These are phyloP conservation scores for Ennomos fuscantarius DNA, from an alignment of 2,888 invertebrate species.

Conservation along the genomic window DNA sequence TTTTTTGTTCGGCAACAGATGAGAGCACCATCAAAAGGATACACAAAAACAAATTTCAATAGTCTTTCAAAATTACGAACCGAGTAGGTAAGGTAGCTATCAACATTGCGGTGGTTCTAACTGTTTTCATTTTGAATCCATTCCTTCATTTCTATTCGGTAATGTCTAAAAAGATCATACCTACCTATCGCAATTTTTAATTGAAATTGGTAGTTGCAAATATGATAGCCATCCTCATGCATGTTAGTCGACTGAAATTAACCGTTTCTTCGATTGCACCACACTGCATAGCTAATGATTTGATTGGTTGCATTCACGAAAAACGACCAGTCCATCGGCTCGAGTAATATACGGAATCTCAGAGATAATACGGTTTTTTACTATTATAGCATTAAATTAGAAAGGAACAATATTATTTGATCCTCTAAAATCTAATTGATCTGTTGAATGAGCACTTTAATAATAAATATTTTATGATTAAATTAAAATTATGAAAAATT, in stretches of 20 bases:
- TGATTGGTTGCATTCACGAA: conserved; percentile 17
- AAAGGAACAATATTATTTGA: no score
- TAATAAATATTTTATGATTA: no score
- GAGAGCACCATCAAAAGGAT: conserved; percentile 37
- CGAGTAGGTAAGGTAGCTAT: background rate
- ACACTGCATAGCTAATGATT: conserved; percentile 8
- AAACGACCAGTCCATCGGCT: conserved; percentile 1
- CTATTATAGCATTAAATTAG: no score
- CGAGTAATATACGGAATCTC: conserved; percentile 3
- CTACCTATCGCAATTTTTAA: no score
- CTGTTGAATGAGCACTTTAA: no score
- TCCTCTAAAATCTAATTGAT: no score
- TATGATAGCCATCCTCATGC: conserved; percentile 7
- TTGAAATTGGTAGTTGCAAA: background rate
- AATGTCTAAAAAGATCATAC: no score
- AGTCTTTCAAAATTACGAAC: conserved; percentile 10
- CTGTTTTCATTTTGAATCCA: conserved; percentile 1
- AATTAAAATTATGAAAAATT: no score
- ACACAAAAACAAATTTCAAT: conserved; percentile 22
- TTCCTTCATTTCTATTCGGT: conserved; percentile 1
- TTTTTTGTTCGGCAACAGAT: conserved; percentile 34
- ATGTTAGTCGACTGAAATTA: conserved; percentile 10
- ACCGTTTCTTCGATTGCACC: conserved; percentile 15
- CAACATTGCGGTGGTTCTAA: conserved; percentile 2
- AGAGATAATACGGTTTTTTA: no score